These are phyloP conservation scores for Hirtodrosophila histrioides DNA, from an alignment of 2,888 invertebrate species.

Conservation along the genomic window DNA sequence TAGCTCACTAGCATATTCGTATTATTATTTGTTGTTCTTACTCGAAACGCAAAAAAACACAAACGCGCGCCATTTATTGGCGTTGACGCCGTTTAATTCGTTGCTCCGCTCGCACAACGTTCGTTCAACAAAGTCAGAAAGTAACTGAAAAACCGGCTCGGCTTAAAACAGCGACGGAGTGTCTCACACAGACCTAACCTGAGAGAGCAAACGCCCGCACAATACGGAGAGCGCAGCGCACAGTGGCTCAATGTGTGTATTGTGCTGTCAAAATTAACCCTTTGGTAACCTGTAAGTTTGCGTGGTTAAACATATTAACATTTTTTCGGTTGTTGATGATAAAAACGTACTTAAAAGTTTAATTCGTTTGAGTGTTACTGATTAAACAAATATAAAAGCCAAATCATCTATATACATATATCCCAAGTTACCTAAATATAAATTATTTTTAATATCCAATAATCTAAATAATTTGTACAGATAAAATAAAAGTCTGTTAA, in stretches of 20 bases:
- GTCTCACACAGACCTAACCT: slow-evolving; percentile 34
- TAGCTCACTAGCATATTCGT: slow-evolving; percentile 31
- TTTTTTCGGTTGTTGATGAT: too few relatives aligned
- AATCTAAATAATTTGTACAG: too few relatives aligned
- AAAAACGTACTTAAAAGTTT: too few relatives aligned
- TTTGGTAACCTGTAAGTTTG: neutral
- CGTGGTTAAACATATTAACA: neutral
- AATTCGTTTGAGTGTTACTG: too few relatives aligned
- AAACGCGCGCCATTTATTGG: slow-evolving; percentile 69
- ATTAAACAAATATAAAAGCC: too few relatives aligned
- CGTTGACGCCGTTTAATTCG: slow-evolving; percentile 44
- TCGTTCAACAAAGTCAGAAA: slow-evolving; percentile 58
- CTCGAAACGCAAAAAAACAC: slow-evolving; percentile 55
- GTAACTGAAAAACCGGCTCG: slow-evolving; percentile 62
- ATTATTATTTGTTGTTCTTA: slow-evolving; percentile 25
- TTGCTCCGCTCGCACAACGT: slow-evolving; percentile 57
- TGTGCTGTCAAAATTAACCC: neutral
- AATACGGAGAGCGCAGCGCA: slow-evolving; percentile 31
- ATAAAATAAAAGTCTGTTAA: too few relatives aligned
- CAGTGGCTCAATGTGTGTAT: slow-evolving; percentile 27
- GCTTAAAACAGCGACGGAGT: slow-evolving; percentile 55
- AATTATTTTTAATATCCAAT: too few relatives aligned
- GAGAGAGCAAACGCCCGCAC: slow-evolving; percentile 46
- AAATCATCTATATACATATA: too few relatives aligned
- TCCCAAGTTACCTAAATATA: too few relatives aligned